Evolutionary conservation across 2,888 invertebrate genomes (phyloP), one percentile per base, ranked within the genome.

Genomic region (Perdita meconis): DNA sequence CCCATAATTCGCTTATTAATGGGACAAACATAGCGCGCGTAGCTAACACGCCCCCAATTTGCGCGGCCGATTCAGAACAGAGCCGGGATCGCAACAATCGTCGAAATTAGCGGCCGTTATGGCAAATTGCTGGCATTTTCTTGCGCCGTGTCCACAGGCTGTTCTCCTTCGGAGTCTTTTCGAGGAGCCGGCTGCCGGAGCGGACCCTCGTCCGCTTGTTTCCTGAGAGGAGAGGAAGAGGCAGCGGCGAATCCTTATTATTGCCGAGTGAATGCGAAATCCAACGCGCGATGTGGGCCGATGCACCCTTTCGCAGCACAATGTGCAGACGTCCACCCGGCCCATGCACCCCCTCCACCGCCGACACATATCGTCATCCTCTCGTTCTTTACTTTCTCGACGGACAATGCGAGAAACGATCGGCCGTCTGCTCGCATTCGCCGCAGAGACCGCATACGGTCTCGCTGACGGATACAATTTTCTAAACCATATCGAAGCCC

Each of bases 301-400:
- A 78, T 82, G 82, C 81, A 81, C 81, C 74, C 82, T 76, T 74
- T 75, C 75, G 70, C 47, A 36, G 77, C 70, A 72, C 84, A 81
- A 84, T 82, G 77, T 63, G 76, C 66, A 34, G 10, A 67, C 75
- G 76, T 75, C 72, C 77, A 76, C 72, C 72, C 66, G 65, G 64
- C 63, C 55, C 42, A n/a, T 50, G 50, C 36, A 26, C 61, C 61
- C 78, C 34, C 51, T 16, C 55, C 71, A 50, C 47, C 47, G 8
- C 16, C 55, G 13, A n/a, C 26, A 16, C 40, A 26, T 34, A 51
- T 61, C 66, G 24, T 70, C 65, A 16, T 60, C 51, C 63, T 57
- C 42, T 56, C 60, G 34, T 72, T 34, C 72, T 64, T 59, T 53
- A 64, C 55, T 55, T 59, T 68, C 67, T 22, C 53, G 44, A 2